Evolutionary conservation across 2,113 vertebrate genomes (phyloP), one percentile per base, ranked within the genome.

Genomic region (Pantherophis guttatus): DNA sequence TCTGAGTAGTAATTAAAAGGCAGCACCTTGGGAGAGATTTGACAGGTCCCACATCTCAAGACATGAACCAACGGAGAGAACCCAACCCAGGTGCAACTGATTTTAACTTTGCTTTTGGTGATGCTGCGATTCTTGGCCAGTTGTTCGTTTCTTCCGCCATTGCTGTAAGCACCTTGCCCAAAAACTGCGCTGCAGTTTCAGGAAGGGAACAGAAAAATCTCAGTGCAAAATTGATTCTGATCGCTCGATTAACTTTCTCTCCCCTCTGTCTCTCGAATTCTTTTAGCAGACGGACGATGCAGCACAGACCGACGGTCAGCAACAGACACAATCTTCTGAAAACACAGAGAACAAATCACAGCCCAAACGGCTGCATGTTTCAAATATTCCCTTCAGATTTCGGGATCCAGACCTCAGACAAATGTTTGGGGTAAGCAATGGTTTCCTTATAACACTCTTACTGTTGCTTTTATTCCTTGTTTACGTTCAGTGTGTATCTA

Each of bases 321-420:
- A 98, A 94, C 98, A 99, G 97, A 98, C 98, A 96, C 99, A 99
- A 95, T 97, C 98, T 95, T 98, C 98, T 55, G 99, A 99, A 98
- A 99, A 98, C 98, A 98, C 98, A 97, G 99, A 99, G 98, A 98
- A 98, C 98, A 99, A 99, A 98, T 98, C 98, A 94, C 99, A 99
- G 96, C 99, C 99, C 54, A 99, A 99, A 97, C 97, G 99, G 96
- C 99, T 99, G 91, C 99, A 99, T 5, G 99, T 99, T 95, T 99
- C 99, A 97, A 99, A 99, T 97, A 99, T 99, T 97, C 99, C 99
- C 91, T 99, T 99, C 98, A 98, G 98, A 97, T 99, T 99, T 97
- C 98, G 99, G 96, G 99, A 99, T 96, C 99, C 99, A 81, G 99
- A 99, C 95, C 99, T 99, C 97, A 98, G 99, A 97, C 99, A 99